Base-by-base conservation (phyloP, 2,888 invertebrate species). In the Agonopterix alstromeriana region DNA sequence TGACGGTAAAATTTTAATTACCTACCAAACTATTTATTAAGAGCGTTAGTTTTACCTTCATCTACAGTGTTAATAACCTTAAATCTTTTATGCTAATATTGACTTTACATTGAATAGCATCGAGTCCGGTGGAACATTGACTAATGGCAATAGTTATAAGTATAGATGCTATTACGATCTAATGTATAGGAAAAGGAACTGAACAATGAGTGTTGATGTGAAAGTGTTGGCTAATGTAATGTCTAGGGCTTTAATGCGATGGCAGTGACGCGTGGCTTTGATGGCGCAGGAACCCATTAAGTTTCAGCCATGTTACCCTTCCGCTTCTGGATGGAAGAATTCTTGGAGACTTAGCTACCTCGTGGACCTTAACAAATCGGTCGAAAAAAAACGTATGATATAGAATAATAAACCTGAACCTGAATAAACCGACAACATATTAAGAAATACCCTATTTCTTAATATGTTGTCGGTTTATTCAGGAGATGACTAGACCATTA, bases 221-320 rank as follows among this genome's bases (percentile, higher is more conserved):
- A 74, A 70, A 69, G 73, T 67, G 65, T 56, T 55, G 48, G 64
- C 60, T 67, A 65, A 74, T 64, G 67, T 60, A 61, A 57, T 56
- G 52, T 57, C 53, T 61, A 60, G 60, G 57, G 53, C 55, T 56
- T 53, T 63, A 66, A 67, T 59, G 63, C 62, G 57, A 57, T 55
- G 53, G 53, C 55, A 60, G 61, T 65, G 61, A 67, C 60, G 65
- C 60, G 58, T 54, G 57, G 52, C 56, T 66, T 63, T 67, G 66
- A 70, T 64, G 61, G 73, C 64, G 73, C 63, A 62, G 60, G 17
- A 17, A 17, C 17, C 17, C 17, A 17, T 17, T 17, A 17, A 17
- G 17, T 17, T 2, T 2, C 17, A 17, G 17, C 17, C 3, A 17
- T 27, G 27, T 27, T 27, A 27, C 27, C 27, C 27, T 27, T 27